Conservation (phyloP, 2,113 vertebrate species). For the Mustelus asterias region DNA sequence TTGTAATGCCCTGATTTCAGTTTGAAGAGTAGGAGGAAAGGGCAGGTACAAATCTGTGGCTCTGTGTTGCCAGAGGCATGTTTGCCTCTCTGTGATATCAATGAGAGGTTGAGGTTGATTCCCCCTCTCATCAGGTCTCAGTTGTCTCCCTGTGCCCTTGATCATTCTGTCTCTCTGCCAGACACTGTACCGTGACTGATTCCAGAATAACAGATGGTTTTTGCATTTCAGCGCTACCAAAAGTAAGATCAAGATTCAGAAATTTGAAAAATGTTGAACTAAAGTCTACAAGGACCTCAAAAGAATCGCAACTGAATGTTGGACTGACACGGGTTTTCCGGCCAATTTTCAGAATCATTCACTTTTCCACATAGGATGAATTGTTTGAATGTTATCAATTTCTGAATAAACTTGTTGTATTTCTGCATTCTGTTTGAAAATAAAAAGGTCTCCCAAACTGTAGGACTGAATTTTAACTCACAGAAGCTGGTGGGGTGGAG, state of each 20-base stretch:
- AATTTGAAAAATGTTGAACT: slow-evolving; percentile 28
- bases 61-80: not conserved
- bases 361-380: not conserved
- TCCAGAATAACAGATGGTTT: not conserved
- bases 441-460: not conserved
- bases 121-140: not conserved
- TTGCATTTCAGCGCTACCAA: not conserved
- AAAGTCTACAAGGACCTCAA: not conserved
- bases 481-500: not conserved
- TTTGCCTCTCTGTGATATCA: not conserved
- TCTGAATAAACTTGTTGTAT: not conserved
- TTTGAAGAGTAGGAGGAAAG: not conserved
- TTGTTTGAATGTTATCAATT: not conserved
- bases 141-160: not conserved
- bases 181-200: not conserved
- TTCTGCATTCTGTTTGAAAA: not conserved
- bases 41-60: not conserved
- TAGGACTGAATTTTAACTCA: not conserved
- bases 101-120: not conserved
- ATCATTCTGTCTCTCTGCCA: not conserved
- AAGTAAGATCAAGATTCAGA: not conserved
- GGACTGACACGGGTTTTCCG: not conserved
- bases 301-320: not conserved
- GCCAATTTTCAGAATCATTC: not conserved
- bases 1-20: not conserved